These are phyloP conservation scores for Cryptoprocta ferox DNA, from an alignment of 2,797 vertebrate genomes.

Conservation along the genomic window DNA sequence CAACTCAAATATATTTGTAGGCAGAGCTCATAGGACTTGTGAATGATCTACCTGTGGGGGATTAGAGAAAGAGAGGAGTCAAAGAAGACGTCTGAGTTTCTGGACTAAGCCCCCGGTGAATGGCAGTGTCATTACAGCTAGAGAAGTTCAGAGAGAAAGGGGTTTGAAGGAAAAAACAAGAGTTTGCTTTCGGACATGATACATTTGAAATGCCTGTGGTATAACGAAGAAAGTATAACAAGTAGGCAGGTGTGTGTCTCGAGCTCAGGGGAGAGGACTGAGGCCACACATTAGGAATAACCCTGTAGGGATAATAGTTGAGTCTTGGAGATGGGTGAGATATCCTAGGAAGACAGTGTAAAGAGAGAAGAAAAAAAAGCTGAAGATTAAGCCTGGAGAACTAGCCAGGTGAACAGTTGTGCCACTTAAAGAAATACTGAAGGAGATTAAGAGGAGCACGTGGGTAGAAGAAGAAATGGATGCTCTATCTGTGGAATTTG, in stretches of 20 bases:
- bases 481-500: slow-evolving; percentile 12
- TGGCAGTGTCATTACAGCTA: neutral
- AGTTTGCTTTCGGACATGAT: neutral
- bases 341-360: neutral
- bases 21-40: neutral
- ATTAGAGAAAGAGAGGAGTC: neutral
- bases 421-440: slow-evolving; percentile 1
- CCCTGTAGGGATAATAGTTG: neutral
- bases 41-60: neutral
- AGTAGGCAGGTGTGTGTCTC: neutral
- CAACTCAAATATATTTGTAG: neutral
- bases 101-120: neutral
- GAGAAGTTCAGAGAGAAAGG: neutral
- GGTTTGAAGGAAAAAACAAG: neutral
- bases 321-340: neutral
- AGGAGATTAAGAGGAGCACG: neutral
- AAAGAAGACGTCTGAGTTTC: neutral
- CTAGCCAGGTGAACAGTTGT: neutral
- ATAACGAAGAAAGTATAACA: neutral
- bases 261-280: neutral
- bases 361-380: neutral
- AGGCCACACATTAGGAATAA: neutral
- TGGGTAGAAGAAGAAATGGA: slow-evolving; percentile 18
- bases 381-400: neutral
- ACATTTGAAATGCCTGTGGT: neutral